A percentile compares a stretch with the other conserved stretches of the same genome.
Conservation (phyloP, 2,797 vertebrate species). For the Hypotaenidia okinawae region DNA sequence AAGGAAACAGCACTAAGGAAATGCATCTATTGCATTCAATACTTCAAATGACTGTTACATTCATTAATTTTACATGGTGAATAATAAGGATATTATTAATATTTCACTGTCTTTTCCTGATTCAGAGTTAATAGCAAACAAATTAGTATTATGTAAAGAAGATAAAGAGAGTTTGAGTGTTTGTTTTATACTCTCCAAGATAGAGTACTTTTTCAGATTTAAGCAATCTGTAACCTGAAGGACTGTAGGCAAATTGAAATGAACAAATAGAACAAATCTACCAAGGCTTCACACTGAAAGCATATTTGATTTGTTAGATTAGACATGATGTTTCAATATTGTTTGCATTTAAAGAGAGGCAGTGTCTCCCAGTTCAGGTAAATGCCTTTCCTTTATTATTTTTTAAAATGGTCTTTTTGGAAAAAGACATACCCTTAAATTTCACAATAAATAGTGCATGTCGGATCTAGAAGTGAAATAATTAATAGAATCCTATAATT, state of each 20-base stretch:
- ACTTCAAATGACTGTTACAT: not conserved
- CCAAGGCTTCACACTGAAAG: not conserved
- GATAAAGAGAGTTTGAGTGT: not conserved
- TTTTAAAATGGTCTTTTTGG: not conserved
- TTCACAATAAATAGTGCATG: not conserved
- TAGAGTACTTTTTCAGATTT: not conserved
- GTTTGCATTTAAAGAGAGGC: not conserved
- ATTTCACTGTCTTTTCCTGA: not conserved
- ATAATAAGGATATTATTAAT: not conserved
- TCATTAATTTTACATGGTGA: not conserved
- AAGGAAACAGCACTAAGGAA: not conserved
- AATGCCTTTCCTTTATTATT: not conserved
- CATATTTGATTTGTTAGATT: not conserved
- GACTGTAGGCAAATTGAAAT: not conserved
- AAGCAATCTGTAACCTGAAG: not conserved
- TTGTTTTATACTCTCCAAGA: not conserved
- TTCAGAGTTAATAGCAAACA: conserved; percentile 2
- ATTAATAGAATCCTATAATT: not conserved
- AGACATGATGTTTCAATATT: not conserved
- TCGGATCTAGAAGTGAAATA: not conserved
- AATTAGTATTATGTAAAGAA: conserved; percentile 21
- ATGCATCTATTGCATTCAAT: not conserved
- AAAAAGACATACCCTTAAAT: not conserved
- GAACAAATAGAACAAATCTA: conserved; percentile 8
- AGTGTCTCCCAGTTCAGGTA: not conserved